These are phyloP conservation scores for Strix aluco DNA, from an alignment of 2,113 vertebrate species.

Conservation along the genomic window DNA sequence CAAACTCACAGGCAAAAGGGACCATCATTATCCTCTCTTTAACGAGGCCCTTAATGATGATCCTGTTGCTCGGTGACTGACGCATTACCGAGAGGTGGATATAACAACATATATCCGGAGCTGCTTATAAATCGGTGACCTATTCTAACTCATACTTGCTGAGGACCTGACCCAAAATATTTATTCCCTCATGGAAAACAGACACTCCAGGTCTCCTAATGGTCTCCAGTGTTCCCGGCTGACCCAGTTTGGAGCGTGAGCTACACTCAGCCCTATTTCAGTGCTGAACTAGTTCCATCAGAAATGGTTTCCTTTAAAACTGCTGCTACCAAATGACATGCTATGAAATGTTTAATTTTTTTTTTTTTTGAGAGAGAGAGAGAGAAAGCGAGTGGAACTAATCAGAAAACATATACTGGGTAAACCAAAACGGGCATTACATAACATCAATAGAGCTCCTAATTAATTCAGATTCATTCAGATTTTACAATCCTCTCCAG, in stretches of 20 bases:
- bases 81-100: not conserved
- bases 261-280: constrained; percentile 31
- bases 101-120: not conserved
- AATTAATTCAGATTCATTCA: constrained; percentile 54
- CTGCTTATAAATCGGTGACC: not conserved
- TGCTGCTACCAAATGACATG: not conserved
- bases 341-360: constrained; percentile 18
- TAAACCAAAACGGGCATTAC: not conserved
- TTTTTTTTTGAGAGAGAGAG: not conserved
- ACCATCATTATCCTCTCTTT: constrained; percentile 33
- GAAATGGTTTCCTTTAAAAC: constrained; percentile 43
- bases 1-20: not conserved
- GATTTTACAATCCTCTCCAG: constrained; percentile 14
- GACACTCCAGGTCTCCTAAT: constrained; percentile 47
- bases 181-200: constrained; percentile 16
- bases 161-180: constrained; percentile 38
- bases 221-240: not conserved
- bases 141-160: not conserved
- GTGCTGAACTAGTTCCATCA: constrained; percentile 49
- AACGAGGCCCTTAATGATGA: constrained; percentile 57
- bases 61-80: constrained; percentile 18
- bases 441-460: constrained; percentile 18
- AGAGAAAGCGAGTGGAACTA: not conserved
- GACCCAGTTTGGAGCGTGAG: constrained; percentile 53
- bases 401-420: not conserved